Evolutionary conservation across 2,113 vertebrate species (phyloP).

Genomic region (Sclerurus mexicanus): DNA sequence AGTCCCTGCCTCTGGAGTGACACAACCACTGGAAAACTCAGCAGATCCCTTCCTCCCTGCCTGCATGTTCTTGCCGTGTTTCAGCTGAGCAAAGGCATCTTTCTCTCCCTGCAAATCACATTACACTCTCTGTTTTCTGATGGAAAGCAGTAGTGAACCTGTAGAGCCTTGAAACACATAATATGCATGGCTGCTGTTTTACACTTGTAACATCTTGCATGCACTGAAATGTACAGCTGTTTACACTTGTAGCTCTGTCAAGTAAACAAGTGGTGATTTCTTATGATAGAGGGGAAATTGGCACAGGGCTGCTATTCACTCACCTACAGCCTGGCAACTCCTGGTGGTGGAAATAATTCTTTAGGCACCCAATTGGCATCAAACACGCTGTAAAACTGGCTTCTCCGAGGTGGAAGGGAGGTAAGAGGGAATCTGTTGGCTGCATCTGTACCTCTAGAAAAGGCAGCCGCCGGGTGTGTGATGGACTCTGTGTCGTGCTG

Average conservation of each 20-base stretch:
- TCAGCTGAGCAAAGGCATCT: neutral
- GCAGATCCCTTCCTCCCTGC: neutral
- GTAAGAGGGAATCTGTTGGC: neutral
- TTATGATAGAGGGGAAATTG: constrained; percentile 43
- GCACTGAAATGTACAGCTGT: constrained; percentile 56
- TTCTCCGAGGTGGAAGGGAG: neutral
- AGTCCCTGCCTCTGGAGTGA: neutral
- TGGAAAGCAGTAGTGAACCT: constrained; percentile 3
- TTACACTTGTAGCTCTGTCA: constrained; percentile 67
- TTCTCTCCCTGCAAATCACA: neutral
- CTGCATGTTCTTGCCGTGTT: fast-evolving
- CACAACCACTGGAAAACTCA: neutral
- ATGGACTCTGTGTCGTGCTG: neutral
- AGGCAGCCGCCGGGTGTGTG: neutral
- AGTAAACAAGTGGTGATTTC: constrained; percentile 54
- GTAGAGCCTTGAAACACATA: constrained; percentile 21
- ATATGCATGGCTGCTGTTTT: constrained; percentile 50
- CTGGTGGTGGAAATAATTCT: constrained; percentile 45
- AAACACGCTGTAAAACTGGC: neutral
- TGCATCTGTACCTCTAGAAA: neutral
- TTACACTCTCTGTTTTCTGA: neutral
- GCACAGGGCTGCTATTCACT: constrained; percentile 1
- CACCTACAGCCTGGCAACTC: constrained; percentile 25
- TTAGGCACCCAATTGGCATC: constrained; percentile 1
- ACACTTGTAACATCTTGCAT: constrained; percentile 62